Evolutionary conservation across 2,888 invertebrate species (phyloP).

Genomic region (Halictus quadricinctus): DNA sequence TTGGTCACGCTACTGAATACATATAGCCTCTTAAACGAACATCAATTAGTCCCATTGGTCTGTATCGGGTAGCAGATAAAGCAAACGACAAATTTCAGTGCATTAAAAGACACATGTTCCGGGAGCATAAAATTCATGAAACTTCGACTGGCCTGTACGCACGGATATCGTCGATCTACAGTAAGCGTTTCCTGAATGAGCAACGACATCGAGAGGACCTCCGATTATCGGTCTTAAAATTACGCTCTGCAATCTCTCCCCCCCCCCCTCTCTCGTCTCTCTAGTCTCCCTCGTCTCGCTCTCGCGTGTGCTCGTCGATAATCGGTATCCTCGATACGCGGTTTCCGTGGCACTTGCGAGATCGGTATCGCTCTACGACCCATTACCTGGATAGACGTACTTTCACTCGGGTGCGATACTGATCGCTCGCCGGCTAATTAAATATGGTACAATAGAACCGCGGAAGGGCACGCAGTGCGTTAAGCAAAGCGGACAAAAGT

Average conservation of each 20-base stretch:
- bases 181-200: neutral
- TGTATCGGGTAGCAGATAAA: neutral
- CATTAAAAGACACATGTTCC: neutral
- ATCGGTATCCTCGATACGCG: slow-evolving; percentile 15
- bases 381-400: slow-evolving; percentile 24
- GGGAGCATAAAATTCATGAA: neutral
- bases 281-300: neutral
- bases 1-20: neutral
- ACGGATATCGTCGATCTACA: neutral
- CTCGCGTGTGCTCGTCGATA: neutral
- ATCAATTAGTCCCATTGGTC: neutral
- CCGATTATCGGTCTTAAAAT: slow-evolving; percentile 16
- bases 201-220: neutral
- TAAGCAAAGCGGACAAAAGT: neutral
- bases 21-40: neutral
- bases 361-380: slow-evolving; percentile 19
- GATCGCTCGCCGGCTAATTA: slow-evolving; percentile 42
- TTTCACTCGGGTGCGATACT: slow-evolving; percentile 41
- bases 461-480: neutral
- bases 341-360: slow-evolving; percentile 15
- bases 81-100: neutral
- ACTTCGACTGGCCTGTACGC: neutral
- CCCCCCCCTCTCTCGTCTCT: too few species aligned
- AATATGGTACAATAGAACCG: slow-evolving; percentile 44
- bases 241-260: neutral